A percentile compares a stretch with the other conserved stretches of the same genome.
Evolutionary conservation across 2,797 vertebrate species (phyloP).

Genomic region (Bovichtus variegatus): DNA sequence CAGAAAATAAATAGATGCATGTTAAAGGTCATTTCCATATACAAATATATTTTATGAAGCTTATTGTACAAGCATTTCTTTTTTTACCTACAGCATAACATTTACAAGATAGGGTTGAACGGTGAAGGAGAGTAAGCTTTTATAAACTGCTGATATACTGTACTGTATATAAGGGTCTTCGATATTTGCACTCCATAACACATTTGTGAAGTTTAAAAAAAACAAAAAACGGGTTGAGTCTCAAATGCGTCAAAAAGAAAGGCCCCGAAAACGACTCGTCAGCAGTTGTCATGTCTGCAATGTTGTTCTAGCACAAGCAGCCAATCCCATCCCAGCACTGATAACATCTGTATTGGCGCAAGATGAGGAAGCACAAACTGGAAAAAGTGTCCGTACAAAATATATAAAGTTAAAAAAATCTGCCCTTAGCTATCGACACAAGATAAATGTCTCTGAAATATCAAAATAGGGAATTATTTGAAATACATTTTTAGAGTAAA

Average conservation of each 20-base stretch:
- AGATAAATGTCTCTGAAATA: conserved; percentile 74
- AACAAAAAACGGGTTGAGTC: conserved; percentile 17
- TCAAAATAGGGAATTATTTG: conserved; percentile 64
- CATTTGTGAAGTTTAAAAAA: conserved; percentile 20
- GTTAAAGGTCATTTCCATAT: conserved; percentile 90
- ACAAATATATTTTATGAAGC: conserved; percentile 91
- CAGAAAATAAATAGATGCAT: conserved; percentile 94
- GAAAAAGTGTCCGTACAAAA: conserved; percentile 65
- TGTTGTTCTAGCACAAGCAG: conserved; percentile 6
- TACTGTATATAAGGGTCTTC: conserved; percentile 58
- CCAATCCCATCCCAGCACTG: conserved; percentile 28
- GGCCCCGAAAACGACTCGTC: not conserved
- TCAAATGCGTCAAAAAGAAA: conserved; percentile 31
- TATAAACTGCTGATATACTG: conserved; percentile 52
- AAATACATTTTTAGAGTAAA: conserved; percentile 60
- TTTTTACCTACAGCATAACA: conserved; percentile 80
- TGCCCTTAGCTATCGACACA: conserved; percentile 47
- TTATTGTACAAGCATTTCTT: conserved; percentile 89
- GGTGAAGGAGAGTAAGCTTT: conserved; percentile 63
- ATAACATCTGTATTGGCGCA: conserved; percentile 46
- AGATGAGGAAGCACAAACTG: conserved; percentile 47
- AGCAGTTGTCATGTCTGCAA: not conserved
- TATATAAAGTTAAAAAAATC: conserved; percentile 65
- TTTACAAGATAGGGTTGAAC: conserved; percentile 82
- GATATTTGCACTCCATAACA: conserved; percentile 39